phyloP scores from a whole-genome alignment of 2,113 vertebrate genomes.

The Bucco capensis region DNA sequence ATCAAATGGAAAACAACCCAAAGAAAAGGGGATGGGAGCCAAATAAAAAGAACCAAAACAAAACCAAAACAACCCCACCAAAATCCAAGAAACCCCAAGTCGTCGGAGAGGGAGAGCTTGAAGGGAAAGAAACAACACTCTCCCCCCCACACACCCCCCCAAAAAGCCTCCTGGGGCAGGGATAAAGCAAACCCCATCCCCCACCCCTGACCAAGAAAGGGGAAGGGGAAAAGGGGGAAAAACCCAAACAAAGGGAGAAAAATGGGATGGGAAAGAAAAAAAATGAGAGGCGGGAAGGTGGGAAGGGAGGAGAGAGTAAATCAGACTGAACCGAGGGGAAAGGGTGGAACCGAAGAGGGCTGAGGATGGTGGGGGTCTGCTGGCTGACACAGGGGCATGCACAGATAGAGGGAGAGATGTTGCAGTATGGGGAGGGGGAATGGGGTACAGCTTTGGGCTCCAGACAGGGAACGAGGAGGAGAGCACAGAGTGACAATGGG shows the following conservation, averaged over 20 bases:
- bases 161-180: background rate
- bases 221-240: background rate
- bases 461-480: background rate
- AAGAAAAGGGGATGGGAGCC: slow-evolving; percentile 22
- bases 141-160: no score
- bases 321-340: slow-evolving; percentile 13
- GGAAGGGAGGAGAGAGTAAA: background rate
- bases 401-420: slow-evolving; percentile 17
- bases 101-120: slow-evolving; percentile 35
- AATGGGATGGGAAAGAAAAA: background rate
- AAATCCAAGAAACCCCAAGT: slow-evolving; percentile 37
- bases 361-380: background rate
- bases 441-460: background rate
- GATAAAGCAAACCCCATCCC: slow-evolving; percentile 1
- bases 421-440: background rate
- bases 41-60: background rate
- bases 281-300: background rate
- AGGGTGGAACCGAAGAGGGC: background rate
- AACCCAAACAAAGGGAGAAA: slow-evolving; percentile 1
- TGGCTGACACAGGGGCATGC: slow-evolving; percentile 47
- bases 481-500: slow-evolving; percentile 38
- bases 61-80: background rate
- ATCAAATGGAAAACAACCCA: background rate
- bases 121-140: background rate
- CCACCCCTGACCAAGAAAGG: background rate